phyloP scores from a whole-genome alignment of 1,140 invertebrate species.

The Tachypleus tridentatus region DNA sequence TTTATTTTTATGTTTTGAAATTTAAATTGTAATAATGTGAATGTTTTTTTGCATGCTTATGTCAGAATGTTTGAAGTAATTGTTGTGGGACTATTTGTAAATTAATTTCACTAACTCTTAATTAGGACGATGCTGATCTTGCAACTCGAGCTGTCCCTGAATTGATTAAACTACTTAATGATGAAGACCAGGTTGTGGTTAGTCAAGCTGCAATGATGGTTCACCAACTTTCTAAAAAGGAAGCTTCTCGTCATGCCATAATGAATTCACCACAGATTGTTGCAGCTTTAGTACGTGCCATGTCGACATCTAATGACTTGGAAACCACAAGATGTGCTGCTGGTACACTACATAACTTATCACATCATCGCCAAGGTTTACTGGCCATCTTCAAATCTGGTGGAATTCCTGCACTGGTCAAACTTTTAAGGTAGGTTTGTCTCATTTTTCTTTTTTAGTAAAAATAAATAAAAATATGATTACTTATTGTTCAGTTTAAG shows the following conservation, averaged over 20 bases:
- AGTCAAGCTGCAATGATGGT: constrained; percentile 98
- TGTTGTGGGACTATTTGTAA: no score
- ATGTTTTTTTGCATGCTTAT: no score
- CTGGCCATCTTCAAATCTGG: constrained; percentile 97
- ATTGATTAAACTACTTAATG: constrained; percentile 92
- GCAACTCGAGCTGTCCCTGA: constrained; percentile 97
- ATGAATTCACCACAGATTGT: constrained; percentile 98
- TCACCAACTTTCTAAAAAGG: constrained; percentile 95
- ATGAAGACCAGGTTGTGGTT: constrained; percentile 97
- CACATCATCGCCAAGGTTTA: constrained; percentile 90
- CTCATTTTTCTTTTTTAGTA: no score
- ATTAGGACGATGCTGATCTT: constrained; percentile 81
- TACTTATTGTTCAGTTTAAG: no score
- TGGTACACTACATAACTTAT: constrained; percentile 92
- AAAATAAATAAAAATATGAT: no score
- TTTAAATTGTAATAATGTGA: no score
- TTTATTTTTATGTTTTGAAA: no score
- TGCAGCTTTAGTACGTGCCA: constrained; percentile 81
- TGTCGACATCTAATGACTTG: constrained; percentile 88
- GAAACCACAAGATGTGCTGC: constrained; percentile 95
- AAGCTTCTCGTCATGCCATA: constrained; percentile 93
- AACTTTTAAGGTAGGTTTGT: constrained; percentile 51
- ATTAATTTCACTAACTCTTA: no score
- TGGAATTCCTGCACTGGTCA: constrained; percentile 92
- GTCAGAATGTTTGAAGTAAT: no score